Conservation (phyloP, 1,140 invertebrate genomes). For the Paraescarpia echinospica region DNA sequence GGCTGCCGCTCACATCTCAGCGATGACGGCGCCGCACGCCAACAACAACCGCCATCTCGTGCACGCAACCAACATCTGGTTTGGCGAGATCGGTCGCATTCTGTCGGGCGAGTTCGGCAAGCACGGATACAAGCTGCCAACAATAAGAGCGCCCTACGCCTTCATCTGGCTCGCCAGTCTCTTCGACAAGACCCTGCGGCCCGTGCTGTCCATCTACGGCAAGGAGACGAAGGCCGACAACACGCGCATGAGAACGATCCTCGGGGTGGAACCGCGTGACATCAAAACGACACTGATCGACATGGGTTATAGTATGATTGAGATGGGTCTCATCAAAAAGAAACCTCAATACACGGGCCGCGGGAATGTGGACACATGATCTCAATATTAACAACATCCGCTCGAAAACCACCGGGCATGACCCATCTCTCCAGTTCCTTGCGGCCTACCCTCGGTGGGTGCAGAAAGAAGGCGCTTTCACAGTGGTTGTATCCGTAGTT, state of each 20-base stretch:
- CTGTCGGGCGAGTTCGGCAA: slow-evolving; percentile 59
- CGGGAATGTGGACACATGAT: too few relatives aligned
- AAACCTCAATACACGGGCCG: slow-evolving; percentile 45
- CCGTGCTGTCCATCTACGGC: slow-evolving; percentile 58
- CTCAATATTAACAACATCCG: too few relatives aligned
- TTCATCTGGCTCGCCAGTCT: slow-evolving; percentile 58
- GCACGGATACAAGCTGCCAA: slow-evolving; percentile 41
- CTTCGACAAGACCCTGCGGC: slow-evolving; percentile 59
- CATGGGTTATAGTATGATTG: slow-evolving; percentile 61
- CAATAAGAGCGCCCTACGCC: slow-evolving; percentile 59
- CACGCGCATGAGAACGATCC: slow-evolving; percentile 50
- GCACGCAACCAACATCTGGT: slow-evolving; percentile 54
- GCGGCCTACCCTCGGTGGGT: too few relatives aligned
- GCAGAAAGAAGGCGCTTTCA: too few relatives aligned
- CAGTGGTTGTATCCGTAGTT: too few relatives aligned
- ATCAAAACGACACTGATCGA: slow-evolving; percentile 58
- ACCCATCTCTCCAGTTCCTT: too few relatives aligned
- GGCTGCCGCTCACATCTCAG: slow-evolving; percentile 62
- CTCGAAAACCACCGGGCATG: too few relatives aligned
- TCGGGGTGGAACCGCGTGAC: slow-evolving; percentile 54
- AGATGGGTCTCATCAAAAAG: slow-evolving; percentile 58
- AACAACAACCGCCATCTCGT: slow-evolving; percentile 53
- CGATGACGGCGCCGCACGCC: slow-evolving; percentile 60
- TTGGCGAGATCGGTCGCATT: slow-evolving; percentile 58
- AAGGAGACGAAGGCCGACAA: slow-evolving; percentile 58